Base-by-base conservation (phyloP, 2,797 vertebrate genomes). In the Falco cherrug region DNA sequence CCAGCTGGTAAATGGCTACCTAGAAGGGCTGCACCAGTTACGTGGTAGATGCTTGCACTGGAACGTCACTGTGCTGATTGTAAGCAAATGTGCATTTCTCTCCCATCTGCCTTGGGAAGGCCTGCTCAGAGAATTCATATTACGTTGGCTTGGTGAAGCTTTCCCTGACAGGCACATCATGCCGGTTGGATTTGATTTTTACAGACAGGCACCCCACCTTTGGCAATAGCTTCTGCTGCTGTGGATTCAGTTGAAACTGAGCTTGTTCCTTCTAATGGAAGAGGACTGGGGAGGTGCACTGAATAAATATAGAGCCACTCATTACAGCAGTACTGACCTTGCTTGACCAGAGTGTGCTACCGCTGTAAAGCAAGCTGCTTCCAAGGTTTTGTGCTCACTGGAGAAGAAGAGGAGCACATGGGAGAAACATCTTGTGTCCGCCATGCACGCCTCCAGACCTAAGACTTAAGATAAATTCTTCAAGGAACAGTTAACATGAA, bases 71-170 rank as follows among this genome's bases (percentile, higher is more conserved):
- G 13, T n/a, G 41, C n/a, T 89, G 73, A 63, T 51, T 71, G 4
- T 53, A 77, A 68, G 39, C 35, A 82, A 70, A 20, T 48, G 28
- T 68, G 8, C 47, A 31, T 69, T 87, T 93, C 39, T 89, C 67
- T 91, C 76, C 35, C 57, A 81, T 78, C 79, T 95, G 92, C 78
- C 0, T 7, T 37, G 47, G 56, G 65, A 92, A 70, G 37, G 8
- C 81, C 76, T 91, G 77, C 37, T 77, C 56, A 90, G 94, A 92
- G 45, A 73, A 90, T 73, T 74, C 91, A 33, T 29, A 24, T 95
- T 71, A 85, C 9, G 0, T 10, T 95, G 51, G 17, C 17, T 81
- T 16, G 2, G 79, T 84, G 75, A 90, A 60, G 47, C 35, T 92
- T 68, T 92, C 14, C 53, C 77, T 89, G 76, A 89, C 67, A 76